These are phyloP conservation scores for Pseudochaenichthys georgianus DNA, from an alignment of 2,797 vertebrate species.

Conservation along the genomic window DNA sequence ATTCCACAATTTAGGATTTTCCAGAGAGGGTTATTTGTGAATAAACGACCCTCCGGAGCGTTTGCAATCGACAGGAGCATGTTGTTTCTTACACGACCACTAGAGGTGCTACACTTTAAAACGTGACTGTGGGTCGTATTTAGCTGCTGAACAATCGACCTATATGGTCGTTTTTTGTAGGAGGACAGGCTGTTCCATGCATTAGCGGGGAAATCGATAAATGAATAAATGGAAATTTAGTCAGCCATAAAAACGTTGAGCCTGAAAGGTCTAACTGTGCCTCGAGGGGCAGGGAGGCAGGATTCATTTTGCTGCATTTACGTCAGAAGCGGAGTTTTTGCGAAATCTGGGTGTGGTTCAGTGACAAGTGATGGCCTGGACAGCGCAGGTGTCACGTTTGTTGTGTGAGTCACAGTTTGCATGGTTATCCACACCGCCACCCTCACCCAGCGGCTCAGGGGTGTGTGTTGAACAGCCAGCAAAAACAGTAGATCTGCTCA, in stretches of 20 bases:
- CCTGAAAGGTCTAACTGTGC: conserved; percentile 25
- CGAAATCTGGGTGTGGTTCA: conserved; percentile 51
- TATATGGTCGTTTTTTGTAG: too few species aligned
- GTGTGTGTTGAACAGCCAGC: conserved; percentile 31
- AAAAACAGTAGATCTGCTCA: conserved; percentile 48
- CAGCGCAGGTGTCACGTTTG: conserved; percentile 60
- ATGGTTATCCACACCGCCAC: conserved; percentile 28
- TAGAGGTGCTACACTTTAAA: too few species aligned
- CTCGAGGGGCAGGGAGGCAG: conserved; percentile 35
- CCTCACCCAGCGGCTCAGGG: conserved; percentile 12
- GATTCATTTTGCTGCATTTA: conserved; percentile 31
- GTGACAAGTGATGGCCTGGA: conserved; percentile 54
- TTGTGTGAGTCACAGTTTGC: conserved; percentile 73
- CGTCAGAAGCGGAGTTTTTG: conserved; percentile 59
- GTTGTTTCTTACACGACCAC: too few species aligned
- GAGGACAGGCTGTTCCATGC: too few species aligned
- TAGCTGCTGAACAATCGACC: too few species aligned
- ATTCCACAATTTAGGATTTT: too few species aligned
- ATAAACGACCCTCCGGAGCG: too few species aligned
- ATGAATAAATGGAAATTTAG: conserved; percentile 60
- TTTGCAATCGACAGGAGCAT: too few species aligned
- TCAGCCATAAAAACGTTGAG: conserved; percentile 18
- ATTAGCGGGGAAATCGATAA: conserved; percentile 58
- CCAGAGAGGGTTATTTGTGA: too few species aligned
- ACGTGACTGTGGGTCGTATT: too few species aligned